Conservation (phyloP, 2,113 vertebrate species). For the Oreotragus oreotragus region DNA sequence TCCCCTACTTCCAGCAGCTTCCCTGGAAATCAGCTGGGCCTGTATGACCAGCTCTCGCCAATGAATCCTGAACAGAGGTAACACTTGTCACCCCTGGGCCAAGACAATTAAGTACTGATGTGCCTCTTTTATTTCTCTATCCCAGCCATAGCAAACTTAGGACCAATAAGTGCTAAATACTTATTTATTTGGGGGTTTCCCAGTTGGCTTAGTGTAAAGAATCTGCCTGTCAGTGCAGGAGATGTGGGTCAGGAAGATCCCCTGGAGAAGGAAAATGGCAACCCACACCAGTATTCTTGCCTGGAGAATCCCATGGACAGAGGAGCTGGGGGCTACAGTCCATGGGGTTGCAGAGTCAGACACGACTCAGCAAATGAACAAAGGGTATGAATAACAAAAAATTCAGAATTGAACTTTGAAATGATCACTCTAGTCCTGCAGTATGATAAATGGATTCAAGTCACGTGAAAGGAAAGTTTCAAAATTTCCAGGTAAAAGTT, state of each 20-base stretch:
- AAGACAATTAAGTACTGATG: too few species aligned
- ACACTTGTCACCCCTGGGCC: not conserved
- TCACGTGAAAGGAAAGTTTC: not conserved
- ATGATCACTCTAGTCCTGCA: not conserved
- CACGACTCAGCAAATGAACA: not conserved
- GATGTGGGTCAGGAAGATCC: not conserved
- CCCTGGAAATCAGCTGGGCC: not conserved
- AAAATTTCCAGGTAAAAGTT: not conserved
- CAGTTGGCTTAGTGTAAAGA: not conserved
- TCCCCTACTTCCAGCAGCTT: not conserved
- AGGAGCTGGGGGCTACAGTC: not conserved
- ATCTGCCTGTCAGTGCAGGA: not conserved
- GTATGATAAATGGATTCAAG: not conserved
- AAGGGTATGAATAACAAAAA: not conserved
- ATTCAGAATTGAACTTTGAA: not conserved
- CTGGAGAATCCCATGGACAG: not conserved
- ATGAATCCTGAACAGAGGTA: not conserved
- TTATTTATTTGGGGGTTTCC: conserved; percentile 48
- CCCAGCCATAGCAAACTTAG: not conserved
- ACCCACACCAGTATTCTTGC: not conserved
- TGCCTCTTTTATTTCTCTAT: not conserved
- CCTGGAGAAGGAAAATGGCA: not conserved
- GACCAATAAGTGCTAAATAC: conserved; percentile 32
- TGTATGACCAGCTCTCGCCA: not conserved
- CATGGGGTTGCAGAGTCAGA: not conserved